A percentile compares a stretch with the other conserved stretches of the same genome.
These are phyloP conservation scores for Rhinopomastus cyanomelas DNA, from an alignment of 2,113 vertebrate genomes.

Conservation along the genomic window DNA sequence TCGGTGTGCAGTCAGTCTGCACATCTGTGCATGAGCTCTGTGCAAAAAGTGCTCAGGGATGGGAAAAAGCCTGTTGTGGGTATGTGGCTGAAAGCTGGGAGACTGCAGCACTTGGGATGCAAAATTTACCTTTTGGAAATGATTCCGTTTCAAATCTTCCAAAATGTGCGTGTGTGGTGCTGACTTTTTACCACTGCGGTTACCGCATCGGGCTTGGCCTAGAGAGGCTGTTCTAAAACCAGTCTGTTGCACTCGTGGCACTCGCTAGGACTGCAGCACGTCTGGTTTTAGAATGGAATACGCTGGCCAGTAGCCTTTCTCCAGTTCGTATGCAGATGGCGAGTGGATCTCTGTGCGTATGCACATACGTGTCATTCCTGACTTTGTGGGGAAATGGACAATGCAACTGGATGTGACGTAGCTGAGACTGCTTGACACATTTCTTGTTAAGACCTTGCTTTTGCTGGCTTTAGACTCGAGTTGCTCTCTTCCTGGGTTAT, in stretches of 20 bases:
- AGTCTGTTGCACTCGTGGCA: not conserved
- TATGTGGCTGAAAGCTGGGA: not conserved
- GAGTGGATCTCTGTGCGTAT: slow-evolving; percentile 5
- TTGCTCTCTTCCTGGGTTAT: not conserved
- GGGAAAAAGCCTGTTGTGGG: not conserved
- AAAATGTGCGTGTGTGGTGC: not conserved
- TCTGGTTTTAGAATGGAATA: not conserved
- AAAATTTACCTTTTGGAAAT: not conserved
- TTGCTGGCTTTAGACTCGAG: slow-evolving; percentile 38
- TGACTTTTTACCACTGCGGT: not conserved
- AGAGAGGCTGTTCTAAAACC: not conserved
- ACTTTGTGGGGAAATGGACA: slow-evolving; percentile 35
- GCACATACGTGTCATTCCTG: not conserved
- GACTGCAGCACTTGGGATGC: not conserved
- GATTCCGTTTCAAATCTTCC: not conserved
- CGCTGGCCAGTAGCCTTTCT: not conserved
- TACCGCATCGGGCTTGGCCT: not conserved
- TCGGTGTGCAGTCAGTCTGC: not conserved
- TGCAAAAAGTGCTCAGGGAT: not conserved
- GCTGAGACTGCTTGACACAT: not conserved
- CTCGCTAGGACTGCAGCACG: not conserved
- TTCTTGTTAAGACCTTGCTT: slow-evolving; percentile 20
- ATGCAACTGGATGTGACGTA: slow-evolving; percentile 16
- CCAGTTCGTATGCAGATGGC: not conserved
- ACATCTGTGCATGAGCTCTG: not conserved